phyloP scores from a whole-genome alignment of 2,113 vertebrate genomes.

The Leptodactylus fuscus region DNA sequence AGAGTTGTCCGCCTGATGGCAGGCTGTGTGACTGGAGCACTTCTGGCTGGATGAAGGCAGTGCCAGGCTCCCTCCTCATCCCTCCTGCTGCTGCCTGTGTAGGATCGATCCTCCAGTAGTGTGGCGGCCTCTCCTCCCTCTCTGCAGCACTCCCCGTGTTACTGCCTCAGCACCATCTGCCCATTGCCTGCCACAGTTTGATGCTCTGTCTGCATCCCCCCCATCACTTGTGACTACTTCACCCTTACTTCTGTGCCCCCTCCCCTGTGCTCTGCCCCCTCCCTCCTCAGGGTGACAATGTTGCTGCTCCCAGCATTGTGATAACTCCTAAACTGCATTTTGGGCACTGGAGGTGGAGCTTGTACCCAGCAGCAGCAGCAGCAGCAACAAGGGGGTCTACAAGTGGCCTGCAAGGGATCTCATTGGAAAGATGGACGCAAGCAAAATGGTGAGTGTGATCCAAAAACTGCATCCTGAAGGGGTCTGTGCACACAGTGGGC shows the following conservation, averaged over 20 bases:
- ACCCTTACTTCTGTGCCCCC: not conserved
- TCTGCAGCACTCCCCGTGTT: not conserved
- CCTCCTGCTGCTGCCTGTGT: not conserved
- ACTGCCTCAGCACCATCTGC: conserved; percentile 24
- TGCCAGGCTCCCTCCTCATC: conserved; percentile 7
- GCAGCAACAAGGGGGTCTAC: conserved; percentile 28
- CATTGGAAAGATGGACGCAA: conserved; percentile 50
- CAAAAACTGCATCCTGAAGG: not conserved
- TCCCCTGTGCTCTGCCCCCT: not conserved
- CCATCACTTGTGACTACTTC: not conserved
- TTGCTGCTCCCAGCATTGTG: conserved; percentile 20
- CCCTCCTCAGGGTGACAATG: conserved; percentile 29
- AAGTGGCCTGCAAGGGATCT: not conserved
- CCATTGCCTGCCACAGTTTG: conserved; percentile 10
- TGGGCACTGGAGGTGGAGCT: conserved; percentile 22
- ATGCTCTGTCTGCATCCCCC: conserved; percentile 18
- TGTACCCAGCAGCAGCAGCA: conserved; percentile 14
- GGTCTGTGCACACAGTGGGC: not conserved
- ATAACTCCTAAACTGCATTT: conserved; percentile 37
- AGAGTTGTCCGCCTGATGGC: conserved; percentile 17
- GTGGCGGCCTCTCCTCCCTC: not conserved
- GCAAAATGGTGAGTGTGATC: conserved; percentile 54
- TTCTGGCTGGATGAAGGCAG: not conserved
- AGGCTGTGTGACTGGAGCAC: conserved; percentile 31
- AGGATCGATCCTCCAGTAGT: not conserved